Base-by-base conservation (phyloP, 2,797 vertebrate species). In the Ctenosaura bakeri region DNA sequence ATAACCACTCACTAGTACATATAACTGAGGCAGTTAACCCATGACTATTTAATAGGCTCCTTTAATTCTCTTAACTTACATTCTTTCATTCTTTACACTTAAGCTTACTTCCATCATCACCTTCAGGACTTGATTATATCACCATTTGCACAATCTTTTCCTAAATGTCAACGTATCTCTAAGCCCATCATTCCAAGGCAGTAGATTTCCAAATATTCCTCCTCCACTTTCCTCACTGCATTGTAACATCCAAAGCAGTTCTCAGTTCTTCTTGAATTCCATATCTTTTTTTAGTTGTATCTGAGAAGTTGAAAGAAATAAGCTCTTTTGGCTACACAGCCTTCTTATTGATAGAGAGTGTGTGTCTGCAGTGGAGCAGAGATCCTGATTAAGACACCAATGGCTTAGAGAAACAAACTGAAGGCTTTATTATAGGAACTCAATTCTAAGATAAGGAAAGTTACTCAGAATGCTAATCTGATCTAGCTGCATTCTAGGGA, bases 141-240 rank as follows among this genome's bases (percentile, higher is more conserved):
- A 20, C 88, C 64, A 56, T 90, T 78, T 69, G 50, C 71, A 80
- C 76, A 90, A 79, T 90, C 83, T 85, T 35, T 79, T 89, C 82
- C 50, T 89, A 89, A 89, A 84, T 89, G 88, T 85, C 82, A 86
- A n/a, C 62, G 32, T 59, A 90, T 59, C 83, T 80, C 54, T 86
- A 80, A 90, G 77, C 42, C 22, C 56, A 83, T 87, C 59, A 32
- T 78, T 89, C 88, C 76, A 74, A 85, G 62, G 50, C 76, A 85
- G 73, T 50, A 84, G 42, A 84, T 84, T 54, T 56, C 76, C 77
- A 80, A 86, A n/a, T 80, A 46, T 42, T 86, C 50, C 24, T 86
- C 52, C 71, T 81, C 64, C 29, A 73, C 26, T 90, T 80, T 79
- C n/a, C 76, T 62, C 62, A 84, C n/a, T 78, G 79, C 26, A 59